These are phyloP conservation scores for Coregonus clupeaformis DNA, from an alignment of 2,113 vertebrate genomes.

Conservation along the genomic window DNA sequence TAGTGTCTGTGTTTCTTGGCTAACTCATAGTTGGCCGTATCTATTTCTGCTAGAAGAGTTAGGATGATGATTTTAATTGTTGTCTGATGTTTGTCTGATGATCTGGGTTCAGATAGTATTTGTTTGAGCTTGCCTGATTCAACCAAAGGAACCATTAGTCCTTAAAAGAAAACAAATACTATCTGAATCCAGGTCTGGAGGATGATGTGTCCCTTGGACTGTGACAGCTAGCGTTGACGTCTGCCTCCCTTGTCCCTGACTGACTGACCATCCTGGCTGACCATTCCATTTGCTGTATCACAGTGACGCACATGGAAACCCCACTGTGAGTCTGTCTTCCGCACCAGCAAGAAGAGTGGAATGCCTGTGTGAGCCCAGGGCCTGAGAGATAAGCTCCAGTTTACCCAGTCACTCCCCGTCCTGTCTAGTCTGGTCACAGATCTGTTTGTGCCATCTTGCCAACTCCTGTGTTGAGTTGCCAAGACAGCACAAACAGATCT, in stretches of 20 bases:
- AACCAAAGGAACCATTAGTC: no score
- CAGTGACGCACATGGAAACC: constrained; percentile 57
- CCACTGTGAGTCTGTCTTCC: constrained; percentile 36
- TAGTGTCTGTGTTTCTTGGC: constrained; percentile 2
- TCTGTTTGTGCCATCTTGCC: not conserved
- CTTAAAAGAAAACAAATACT: no score
- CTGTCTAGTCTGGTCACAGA: not conserved
- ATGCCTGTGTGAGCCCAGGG: constrained; percentile 39
- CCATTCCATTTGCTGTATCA: constrained; percentile 31
- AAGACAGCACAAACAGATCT: no score
- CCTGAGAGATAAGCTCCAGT: constrained; percentile 46
- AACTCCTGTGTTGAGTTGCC: no score
- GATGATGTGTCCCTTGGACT: not conserved
- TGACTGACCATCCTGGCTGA: constrained; percentile 5
- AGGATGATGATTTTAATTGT: not conserved
- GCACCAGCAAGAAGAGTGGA: constrained; percentile 58
- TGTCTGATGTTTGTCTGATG: not conserved
- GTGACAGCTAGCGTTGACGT: not conserved
- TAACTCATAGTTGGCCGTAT: not conserved
- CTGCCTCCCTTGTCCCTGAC: not conserved
- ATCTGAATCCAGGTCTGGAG: no score
- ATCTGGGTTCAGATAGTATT: no score
- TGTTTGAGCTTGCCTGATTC: no score
- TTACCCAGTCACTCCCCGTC: constrained; percentile 50
- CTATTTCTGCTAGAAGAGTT: not conserved